Conservation (phyloP, 2,888 invertebrate species). For the Helleia helle region DNA sequence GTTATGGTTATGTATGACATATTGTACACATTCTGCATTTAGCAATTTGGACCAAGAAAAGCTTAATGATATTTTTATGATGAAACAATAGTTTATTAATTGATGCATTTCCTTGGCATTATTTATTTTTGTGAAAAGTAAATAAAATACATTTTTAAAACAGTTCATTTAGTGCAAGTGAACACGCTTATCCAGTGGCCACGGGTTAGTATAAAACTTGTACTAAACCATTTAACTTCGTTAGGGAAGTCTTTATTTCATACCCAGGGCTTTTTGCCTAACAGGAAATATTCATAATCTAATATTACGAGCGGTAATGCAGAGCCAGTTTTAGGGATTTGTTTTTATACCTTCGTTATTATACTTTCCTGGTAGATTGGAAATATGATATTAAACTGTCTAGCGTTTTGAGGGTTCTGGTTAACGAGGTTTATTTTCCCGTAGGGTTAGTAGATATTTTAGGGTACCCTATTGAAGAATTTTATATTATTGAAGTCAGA, state of each 20-base stretch:
- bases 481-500: too few relatives aligned
- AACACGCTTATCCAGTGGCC: conserved; percentile 18
- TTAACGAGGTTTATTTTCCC: too few relatives aligned
- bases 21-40: too few relatives aligned
- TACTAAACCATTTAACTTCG: conserved; percentile 30
- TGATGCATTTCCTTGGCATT: too few relatives aligned
- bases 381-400: not conserved
- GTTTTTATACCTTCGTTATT: conserved; percentile 10
- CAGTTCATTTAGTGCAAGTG: not conserved
- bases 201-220: conserved; percentile 23
- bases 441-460: too few relatives aligned
- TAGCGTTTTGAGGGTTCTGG: too few relatives aligned
- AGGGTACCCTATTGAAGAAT: too few relatives aligned
- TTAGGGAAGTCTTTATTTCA: conserved; percentile 29
- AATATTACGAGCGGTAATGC: conserved; percentile 17
- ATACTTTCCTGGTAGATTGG: conserved; percentile 2
- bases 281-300: conserved; percentile 28
- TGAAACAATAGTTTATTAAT: too few relatives aligned
- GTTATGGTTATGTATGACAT: too few relatives aligned
- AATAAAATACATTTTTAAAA: not conserved
- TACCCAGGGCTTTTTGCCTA: conserved; percentile 25
- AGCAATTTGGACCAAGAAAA: too few relatives aligned
- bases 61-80: too few relatives aligned
- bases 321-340: conserved; percentile 11
- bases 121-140: not conserved